phyloP scores from a whole-genome alignment of 2,888 invertebrate genomes.

The Digitonthophagus gazella region DNA sequence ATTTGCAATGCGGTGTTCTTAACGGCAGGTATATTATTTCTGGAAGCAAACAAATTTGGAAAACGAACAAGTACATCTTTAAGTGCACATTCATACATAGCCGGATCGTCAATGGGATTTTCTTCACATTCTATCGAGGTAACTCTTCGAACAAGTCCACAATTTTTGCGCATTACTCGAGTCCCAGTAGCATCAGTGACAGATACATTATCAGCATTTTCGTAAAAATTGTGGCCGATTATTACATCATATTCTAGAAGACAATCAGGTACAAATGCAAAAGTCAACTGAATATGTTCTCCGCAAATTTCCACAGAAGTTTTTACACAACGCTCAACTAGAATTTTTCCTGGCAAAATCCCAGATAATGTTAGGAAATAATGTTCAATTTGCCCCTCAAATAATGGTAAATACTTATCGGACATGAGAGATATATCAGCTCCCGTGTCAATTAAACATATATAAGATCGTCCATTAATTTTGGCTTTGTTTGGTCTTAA shows the following conservation, averaged over 20 bases:
- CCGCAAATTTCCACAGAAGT: constrained; percentile 2
- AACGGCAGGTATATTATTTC: constrained; percentile 7
- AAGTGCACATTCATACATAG: background rate
- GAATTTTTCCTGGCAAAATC: constrained; percentile 11
- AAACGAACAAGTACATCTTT: background rate
- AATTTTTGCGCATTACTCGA: background rate
- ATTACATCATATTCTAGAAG: background rate
- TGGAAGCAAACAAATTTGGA: constrained; percentile 10
- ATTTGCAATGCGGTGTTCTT: constrained; percentile 5
- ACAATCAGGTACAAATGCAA: constrained; percentile 2
- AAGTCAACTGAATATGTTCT: background rate
- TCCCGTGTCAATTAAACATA: constrained; percentile 24
- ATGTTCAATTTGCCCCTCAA: background rate
- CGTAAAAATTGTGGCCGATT: background rate
- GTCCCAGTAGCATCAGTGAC: background rate
- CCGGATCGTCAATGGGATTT: background rate
- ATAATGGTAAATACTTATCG: constrained; percentile 11
- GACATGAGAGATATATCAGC: constrained; percentile 25
- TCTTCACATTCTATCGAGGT: background rate
- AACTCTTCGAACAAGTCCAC: constrained; percentile 3
- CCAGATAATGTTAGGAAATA: background rate
- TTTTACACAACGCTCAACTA: background rate
- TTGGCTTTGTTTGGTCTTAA: constrained; percentile 6
- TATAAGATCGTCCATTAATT: constrained; percentile 19
- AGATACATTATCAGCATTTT: background rate